Evolutionary conservation across 2,888 invertebrate species (phyloP).

Genomic region (Melanotus villosus): DNA sequence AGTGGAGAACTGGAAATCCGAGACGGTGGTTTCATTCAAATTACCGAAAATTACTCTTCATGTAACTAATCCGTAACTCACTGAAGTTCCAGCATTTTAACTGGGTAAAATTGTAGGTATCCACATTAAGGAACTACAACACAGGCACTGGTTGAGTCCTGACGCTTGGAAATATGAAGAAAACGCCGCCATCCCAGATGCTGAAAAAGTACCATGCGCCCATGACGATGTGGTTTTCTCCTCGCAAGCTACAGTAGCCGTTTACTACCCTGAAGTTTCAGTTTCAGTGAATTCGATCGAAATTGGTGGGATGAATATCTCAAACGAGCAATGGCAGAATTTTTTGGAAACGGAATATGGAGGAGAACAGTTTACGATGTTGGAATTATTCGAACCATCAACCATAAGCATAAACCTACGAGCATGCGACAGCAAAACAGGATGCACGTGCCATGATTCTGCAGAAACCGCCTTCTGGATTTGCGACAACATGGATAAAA

Average conservation of each 20-base stretch:
- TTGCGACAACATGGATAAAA: slow-evolving; percentile 13
- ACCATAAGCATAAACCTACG: slow-evolving; percentile 1
- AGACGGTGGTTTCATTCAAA: slow-evolving; percentile 62
- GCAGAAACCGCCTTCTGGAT: slow-evolving; percentile 24
- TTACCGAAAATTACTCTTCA: slow-evolving; percentile 63
- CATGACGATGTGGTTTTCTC: slow-evolving; percentile 69
- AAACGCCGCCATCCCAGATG: slow-evolving; percentile 69
- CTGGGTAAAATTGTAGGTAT: no score
- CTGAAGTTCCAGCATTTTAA: no score
- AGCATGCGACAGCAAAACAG: slow-evolving; percentile 1
- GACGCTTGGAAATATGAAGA: slow-evolving; percentile 68
- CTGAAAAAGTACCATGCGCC: slow-evolving; percentile 69
- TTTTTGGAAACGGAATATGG: slow-evolving; percentile 37
- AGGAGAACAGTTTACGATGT: slow-evolving; percentile 26
- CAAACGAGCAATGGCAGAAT: slow-evolving; percentile 26
- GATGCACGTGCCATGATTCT: slow-evolving; percentile 30
- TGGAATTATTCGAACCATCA: neutral
- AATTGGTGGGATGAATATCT: slow-evolving; percentile 16
- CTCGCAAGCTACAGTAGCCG: slow-evolving; percentile 20
- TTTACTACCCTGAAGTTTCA: slow-evolving; percentile 27
- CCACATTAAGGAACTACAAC: slow-evolving; percentile 46
- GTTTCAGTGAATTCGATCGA: slow-evolving; percentile 28
- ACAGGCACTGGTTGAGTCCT: slow-evolving; percentile 64
- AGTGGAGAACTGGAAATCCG: slow-evolving; percentile 67
- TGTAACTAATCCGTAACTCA: slow-evolving; percentile 62